Evolutionary conservation across 2,888 invertebrate species (phyloP).

Genomic region (Thyatira batis): DNA sequence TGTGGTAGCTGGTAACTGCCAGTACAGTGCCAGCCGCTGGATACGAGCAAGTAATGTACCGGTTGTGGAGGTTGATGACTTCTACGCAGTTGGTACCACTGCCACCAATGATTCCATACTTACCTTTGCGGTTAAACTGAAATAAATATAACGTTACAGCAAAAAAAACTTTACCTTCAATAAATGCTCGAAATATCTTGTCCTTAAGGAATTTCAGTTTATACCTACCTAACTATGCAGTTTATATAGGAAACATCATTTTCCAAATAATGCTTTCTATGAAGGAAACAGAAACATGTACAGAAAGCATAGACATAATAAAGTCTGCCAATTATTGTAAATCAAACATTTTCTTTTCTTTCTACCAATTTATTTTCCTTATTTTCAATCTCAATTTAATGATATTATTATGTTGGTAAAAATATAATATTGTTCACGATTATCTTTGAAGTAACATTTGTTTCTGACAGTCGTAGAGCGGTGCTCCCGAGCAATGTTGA

Average conservation of each 20-base stretch:
- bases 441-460: constrained; percentile 10
- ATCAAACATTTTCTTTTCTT: no score
- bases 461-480: constrained; percentile 15
- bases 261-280: no score
- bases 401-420: background rate
- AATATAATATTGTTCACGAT: background rate
- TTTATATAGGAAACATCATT: no score
- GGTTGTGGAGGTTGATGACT: constrained; percentile 72
- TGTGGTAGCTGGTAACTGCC: constrained; percentile 61
- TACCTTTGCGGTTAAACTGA: constrained; percentile 75
- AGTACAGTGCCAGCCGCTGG: constrained; percentile 59
- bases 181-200: no score
- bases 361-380: background rate
- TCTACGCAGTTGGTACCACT: constrained; percentile 74
- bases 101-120: constrained; percentile 72
- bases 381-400: no score
- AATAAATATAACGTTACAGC: constrained; percentile 19
- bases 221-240: no score
- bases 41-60: constrained; percentile 71
- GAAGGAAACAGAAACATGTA: no score
- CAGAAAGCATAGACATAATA: no score
- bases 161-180: background rate
- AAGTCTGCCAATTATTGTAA: no score
- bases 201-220: no score
- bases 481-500: constrained; percentile 29